phyloP scores from a whole-genome alignment of 2,888 invertebrate species.

The Tiphia femorata region DNA sequence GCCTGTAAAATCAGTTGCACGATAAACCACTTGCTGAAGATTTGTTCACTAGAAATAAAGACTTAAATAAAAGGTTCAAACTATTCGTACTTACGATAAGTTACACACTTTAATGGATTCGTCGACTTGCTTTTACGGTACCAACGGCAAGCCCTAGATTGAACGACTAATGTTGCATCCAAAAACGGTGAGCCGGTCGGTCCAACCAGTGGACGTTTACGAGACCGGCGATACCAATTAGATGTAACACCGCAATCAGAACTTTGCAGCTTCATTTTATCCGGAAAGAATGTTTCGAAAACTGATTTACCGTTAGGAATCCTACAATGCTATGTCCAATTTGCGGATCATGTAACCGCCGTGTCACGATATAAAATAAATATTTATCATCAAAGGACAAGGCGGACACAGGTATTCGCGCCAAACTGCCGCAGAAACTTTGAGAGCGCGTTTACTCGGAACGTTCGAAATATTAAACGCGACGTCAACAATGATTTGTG shows the following conservation, averaged over 20 bases:
- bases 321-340: background rate
- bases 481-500: too few species aligned
- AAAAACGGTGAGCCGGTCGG: constrained; percentile 62
- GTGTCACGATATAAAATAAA: constrained; percentile 22
- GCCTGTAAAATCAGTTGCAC: too few species aligned
- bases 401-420: constrained; percentile 8
- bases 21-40: too few species aligned
- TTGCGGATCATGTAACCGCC: constrained; percentile 1
- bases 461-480: too few species aligned
- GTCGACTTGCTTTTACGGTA: constrained; percentile 47
- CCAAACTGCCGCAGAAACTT: background rate
- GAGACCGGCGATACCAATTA: constrained; percentile 55
- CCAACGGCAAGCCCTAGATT: constrained; percentile 59
- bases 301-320: background rate
- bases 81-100: constrained; percentile 63
- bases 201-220: constrained; percentile 60
- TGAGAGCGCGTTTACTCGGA: too few species aligned
- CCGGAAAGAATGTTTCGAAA: too few species aligned
- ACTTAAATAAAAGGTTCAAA: too few species aligned
- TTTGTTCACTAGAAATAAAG: too few species aligned
- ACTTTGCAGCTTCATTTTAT: constrained; percentile 48
- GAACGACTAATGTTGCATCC: constrained; percentile 55
- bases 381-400: constrained; percentile 38
- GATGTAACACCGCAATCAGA: constrained; percentile 33
- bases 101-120: constrained; percentile 46